Evolutionary conservation across 1,140 invertebrate species (phyloP).

Genomic region (Gonatopus flavifemur): DNA sequence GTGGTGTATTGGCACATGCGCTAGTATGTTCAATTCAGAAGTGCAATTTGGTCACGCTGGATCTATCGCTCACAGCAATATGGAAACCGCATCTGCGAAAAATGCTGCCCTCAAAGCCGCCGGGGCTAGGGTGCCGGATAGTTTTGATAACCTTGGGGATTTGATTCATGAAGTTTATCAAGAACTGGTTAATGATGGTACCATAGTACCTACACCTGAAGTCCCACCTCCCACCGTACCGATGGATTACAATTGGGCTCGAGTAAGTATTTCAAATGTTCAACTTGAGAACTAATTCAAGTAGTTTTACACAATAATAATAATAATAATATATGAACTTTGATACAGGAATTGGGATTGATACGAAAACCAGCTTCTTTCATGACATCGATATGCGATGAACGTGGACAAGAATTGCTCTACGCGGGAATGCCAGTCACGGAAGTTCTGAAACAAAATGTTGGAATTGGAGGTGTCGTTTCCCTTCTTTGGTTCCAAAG

Average conservation of each 20-base stretch:
- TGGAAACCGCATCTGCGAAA: slow-evolving; percentile 94
- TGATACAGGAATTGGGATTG: slow-evolving; percentile 84
- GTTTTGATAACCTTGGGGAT: slow-evolving; percentile 89
- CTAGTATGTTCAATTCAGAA: slow-evolving; percentile 92
- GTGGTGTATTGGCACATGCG: slow-evolving; percentile 97
- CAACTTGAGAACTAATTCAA: not conserved
- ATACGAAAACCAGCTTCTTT: slow-evolving; percentile 99
- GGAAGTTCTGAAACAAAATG: slow-evolving; percentile 83
- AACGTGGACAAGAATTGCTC: slow-evolving; percentile 94
- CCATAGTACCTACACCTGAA: slow-evolving; percentile 86
- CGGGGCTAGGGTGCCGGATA: slow-evolving; percentile 88
- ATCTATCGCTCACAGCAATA: slow-evolving; percentile 91
- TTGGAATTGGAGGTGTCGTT: slow-evolving; percentile 97
- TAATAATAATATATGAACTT: slow-evolving; percentile 16
- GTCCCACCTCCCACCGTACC: slow-evolving; percentile 97
- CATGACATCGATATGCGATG: slow-evolving; percentile 99
- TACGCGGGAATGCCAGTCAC: slow-evolving; percentile 99
- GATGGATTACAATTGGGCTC: slow-evolving; percentile 99
- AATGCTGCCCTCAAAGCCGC: slow-evolving; percentile 81
- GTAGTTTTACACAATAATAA: not conserved
- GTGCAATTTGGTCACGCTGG: slow-evolving; percentile 99
- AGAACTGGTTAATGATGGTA: slow-evolving; percentile 77
- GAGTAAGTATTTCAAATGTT: slow-evolving; percentile 61
- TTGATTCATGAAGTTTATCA: slow-evolving; percentile 77
- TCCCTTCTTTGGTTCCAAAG: slow-evolving; percentile 98